Percentiles rank a stretch among this genome's conserved stretches.
phyloP scores from a whole-genome alignment of 2,888 invertebrate species.

The Apocheima hispidaria region DNA sequence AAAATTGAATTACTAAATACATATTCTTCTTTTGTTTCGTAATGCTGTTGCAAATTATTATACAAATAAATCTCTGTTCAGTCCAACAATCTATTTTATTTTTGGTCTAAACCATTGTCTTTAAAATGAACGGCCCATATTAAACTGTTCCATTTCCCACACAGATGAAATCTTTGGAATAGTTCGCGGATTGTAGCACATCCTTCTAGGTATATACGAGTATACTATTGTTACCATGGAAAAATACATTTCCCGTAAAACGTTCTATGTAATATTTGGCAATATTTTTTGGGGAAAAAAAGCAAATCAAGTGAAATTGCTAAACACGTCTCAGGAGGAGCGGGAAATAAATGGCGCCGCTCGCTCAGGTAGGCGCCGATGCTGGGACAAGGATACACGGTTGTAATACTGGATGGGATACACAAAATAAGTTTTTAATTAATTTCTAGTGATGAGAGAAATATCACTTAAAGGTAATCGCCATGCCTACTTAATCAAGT shows the following conservation, averaged over 20 bases:
- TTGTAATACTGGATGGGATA: background rate
- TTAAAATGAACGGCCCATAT: no score
- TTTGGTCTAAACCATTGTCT: no score
- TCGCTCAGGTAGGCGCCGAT: conserved; percentile 53
- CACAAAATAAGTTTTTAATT: no score
- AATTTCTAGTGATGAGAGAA: no score
- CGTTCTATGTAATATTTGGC: conserved; percentile 36
- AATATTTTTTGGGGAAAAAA: conserved; percentile 48
- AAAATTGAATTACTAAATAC: no score
- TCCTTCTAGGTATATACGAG: background rate
- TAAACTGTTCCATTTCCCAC: no score
- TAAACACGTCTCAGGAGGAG: conserved; percentile 49
- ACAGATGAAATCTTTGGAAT: background rate
- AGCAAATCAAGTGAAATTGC: conserved; percentile 51
- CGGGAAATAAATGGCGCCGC: conserved; percentile 56
- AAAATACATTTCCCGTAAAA: conserved; percentile 24
- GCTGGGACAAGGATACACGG: conserved; percentile 35
- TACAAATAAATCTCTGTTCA: no score
- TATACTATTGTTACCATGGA: conserved; percentile 1
- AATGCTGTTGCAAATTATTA: no score
- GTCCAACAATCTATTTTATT: no score
- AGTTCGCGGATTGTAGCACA: background rate
- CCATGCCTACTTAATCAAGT: no score
- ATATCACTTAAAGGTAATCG: no score
- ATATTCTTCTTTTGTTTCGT: no score